Conservation (phyloP, 2,113 vertebrate species). For the Oenanthe melanoleuca region DNA sequence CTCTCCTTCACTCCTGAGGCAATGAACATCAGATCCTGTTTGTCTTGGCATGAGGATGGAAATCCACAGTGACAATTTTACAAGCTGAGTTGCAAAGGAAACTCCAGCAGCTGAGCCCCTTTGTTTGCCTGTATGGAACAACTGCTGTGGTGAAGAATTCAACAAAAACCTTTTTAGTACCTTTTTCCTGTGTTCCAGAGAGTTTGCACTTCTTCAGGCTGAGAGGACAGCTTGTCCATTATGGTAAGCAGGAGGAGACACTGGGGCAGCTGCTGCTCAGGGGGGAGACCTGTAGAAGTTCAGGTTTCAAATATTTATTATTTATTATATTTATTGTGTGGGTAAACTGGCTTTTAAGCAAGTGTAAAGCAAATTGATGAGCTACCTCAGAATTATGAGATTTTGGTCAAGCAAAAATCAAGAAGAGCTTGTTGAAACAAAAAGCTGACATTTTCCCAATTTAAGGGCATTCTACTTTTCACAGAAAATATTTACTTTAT, state of each 20-base stretch:
- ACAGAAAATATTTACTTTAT: not conserved
- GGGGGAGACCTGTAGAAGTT: slow-evolving; percentile 72
- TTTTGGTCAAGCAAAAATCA: not conserved
- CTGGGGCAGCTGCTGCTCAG: slow-evolving; percentile 84
- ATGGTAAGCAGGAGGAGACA: slow-evolving; percentile 83
- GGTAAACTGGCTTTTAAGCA: not conserved
- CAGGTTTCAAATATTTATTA: not conserved
- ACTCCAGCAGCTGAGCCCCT: not conserved
- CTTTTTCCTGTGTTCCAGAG: slow-evolving; percentile 83
- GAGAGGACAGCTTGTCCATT: slow-evolving; percentile 81
- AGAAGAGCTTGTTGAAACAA: not conserved
- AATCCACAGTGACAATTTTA: not conserved
- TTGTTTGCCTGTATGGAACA: not conserved
- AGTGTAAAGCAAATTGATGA: not conserved
- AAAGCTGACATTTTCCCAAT: not conserved
- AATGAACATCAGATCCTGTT: not conserved
- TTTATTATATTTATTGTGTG: not conserved
- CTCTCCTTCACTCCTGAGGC: not conserved
- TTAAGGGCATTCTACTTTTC: not conserved
- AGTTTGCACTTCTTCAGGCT: slow-evolving; percentile 80
- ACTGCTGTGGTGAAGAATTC: not conserved
- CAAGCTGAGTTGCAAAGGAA: not conserved
- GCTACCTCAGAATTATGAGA: not conserved
- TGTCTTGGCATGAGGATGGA: not conserved
- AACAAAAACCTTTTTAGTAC: slow-evolving; percentile 71